Percentiles rank a stretch among this genome's conserved stretches.
Evolutionary conservation across 2,888 invertebrate genomes (phyloP).

Genomic region (Caenorhabditis sulstoni): DNA sequence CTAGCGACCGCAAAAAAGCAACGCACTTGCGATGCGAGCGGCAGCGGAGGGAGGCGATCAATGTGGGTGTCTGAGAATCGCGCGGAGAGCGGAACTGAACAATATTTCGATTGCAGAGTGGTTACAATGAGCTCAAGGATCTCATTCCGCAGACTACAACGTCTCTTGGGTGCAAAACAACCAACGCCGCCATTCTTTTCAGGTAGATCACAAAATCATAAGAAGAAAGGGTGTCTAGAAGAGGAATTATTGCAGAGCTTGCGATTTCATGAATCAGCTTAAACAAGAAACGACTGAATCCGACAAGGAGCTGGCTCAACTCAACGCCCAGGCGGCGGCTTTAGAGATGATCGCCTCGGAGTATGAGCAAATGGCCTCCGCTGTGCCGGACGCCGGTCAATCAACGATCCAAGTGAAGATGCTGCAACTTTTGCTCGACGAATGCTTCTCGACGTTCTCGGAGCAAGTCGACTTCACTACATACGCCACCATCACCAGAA

Average conservation of each 20-base stretch:
- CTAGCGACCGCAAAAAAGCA: conserved; percentile 78
- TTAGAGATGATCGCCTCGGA: conserved; percentile 79
- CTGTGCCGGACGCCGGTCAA: conserved; percentile 61
- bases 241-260: conserved; percentile 65
- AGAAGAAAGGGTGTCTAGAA: background rate
- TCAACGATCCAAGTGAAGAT: conserved; percentile 74
- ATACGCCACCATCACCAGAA: conserved; percentile 73
- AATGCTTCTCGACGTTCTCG: conserved; percentile 75
- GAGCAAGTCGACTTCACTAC: conserved; percentile 72
- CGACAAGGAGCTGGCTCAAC: conserved; percentile 70
- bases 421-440: conserved; percentile 75
- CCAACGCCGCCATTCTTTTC: conserved; percentile 80
- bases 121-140: conserved; percentile 79
- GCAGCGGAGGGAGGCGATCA: conserved; percentile 79
- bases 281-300: conserved; percentile 67
- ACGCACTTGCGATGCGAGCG: conserved; percentile 80
- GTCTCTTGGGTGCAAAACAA: conserved; percentile 79
- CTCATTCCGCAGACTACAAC: conserved; percentile 78
- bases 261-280: conserved; percentile 78
- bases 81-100: no score
- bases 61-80: conserved; percentile 66
- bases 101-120: conserved; percentile 76
- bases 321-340: conserved; percentile 73
- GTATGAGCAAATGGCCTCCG: conserved; percentile 76
- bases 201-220: conserved; percentile 30